Conservation (phyloP, 2,797 vertebrate species). For the Threskiornis aethiopicus region DNA sequence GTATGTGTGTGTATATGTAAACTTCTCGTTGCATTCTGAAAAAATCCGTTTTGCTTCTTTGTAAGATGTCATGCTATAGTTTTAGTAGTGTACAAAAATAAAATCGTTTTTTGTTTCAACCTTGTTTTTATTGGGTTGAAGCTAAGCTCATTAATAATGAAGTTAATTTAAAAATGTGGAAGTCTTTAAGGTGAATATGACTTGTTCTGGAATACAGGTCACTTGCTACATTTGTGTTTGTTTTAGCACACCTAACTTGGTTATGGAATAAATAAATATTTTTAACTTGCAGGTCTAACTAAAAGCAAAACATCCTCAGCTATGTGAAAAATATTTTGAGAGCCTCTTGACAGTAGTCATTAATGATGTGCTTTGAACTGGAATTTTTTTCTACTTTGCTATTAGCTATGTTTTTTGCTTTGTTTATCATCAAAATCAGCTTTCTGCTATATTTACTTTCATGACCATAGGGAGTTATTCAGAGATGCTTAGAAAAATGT, state of each 20-base stretch:
- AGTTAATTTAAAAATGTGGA: neutral
- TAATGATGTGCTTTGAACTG: slow-evolving; percentile 54
- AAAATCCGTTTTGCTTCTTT: neutral
- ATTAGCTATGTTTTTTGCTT: slow-evolving; percentile 49
- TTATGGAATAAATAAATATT: slow-evolving; percentile 39
- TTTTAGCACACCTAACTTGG: neutral
- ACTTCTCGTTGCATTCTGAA: neutral
- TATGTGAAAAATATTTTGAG: slow-evolving; percentile 13
- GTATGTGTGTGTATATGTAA: neutral
- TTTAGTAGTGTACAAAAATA: neutral
- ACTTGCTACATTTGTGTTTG: neutral
- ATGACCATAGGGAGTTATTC: slow-evolving; percentile 15
- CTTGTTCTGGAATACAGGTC: neutral
- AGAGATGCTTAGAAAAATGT: neutral
- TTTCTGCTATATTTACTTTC: slow-evolving; percentile 32
- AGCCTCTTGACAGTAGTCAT: slow-evolving; percentile 45
- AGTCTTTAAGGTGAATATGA: neutral
- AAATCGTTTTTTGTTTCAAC: neutral
- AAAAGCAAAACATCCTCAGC: slow-evolving; percentile 8
- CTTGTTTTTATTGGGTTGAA: neutral
- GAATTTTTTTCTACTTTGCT: slow-evolving; percentile 36
- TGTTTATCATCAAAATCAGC: slow-evolving; percentile 28
- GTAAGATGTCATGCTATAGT: neutral
- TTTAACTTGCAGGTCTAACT: neutral
- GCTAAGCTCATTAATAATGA: neutral